These are phyloP conservation scores for Lacerta viridis DNA, from an alignment of 2,797 vertebrate genomes.

Conservation along the genomic window DNA sequence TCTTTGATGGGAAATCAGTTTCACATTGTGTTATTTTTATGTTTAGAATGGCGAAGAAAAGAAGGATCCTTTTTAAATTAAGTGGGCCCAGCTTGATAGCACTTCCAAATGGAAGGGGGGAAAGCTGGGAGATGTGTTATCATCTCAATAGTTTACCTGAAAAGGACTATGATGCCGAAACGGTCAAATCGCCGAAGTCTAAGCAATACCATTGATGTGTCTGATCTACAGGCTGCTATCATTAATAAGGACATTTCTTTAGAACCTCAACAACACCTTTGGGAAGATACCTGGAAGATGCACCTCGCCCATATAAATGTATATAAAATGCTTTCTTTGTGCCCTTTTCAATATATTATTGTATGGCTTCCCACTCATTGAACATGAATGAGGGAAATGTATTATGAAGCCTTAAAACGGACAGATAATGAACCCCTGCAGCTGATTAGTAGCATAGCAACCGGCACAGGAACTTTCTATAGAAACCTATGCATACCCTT, in stretches of 20 bases:
- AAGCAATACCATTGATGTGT: slow-evolving; percentile 72
- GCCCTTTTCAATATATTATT: slow-evolving; percentile 43
- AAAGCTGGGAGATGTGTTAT: slow-evolving; percentile 53
- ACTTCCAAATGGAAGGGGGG: slow-evolving; percentile 38
- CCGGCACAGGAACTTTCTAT: slow-evolving; percentile 12
- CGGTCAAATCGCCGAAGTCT: slow-evolving; percentile 67
- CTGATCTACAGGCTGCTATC: slow-evolving; percentile 68
- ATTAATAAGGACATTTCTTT: slow-evolving; percentile 73
- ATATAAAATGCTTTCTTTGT: slow-evolving; percentile 31
- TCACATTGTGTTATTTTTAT: slow-evolving; percentile 74
- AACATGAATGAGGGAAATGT: slow-evolving; percentile 40
- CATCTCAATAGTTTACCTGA: slow-evolving; percentile 69
- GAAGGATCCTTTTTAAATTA: slow-evolving; percentile 74
- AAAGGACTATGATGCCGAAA: slow-evolving; percentile 54
- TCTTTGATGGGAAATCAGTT: slow-evolving; percentile 73
- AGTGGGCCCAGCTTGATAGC: slow-evolving; percentile 58
- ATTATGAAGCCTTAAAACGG: slow-evolving; percentile 43
- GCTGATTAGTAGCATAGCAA: slow-evolving; percentile 51
- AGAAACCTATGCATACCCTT: slow-evolving; percentile 40
- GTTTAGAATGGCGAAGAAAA: slow-evolving; percentile 64
- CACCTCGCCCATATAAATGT: slow-evolving; percentile 32
- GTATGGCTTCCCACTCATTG: slow-evolving; percentile 7
- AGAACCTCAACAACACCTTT: slow-evolving; percentile 65
- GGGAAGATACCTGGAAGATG: slow-evolving; percentile 55
- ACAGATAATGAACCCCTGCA: slow-evolving; percentile 53